Evolutionary conservation across 2,113 vertebrate genomes (phyloP), one percentile per base, ranked within the genome.

Genomic region (Sander vitreus): DNA sequence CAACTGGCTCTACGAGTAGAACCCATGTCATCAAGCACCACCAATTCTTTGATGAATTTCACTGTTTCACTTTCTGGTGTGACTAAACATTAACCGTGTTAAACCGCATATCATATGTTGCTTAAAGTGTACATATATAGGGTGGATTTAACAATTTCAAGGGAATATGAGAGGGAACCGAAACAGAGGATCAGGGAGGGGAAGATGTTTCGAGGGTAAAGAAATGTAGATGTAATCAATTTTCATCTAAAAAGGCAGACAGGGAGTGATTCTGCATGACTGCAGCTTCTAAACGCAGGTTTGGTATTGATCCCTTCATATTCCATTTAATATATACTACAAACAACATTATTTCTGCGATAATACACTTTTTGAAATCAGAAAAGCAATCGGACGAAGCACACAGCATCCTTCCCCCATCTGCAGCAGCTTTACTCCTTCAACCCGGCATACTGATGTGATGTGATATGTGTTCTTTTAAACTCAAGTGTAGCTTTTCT

Each of bases 381-480:
- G 48, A 21, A 68, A 73, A 36, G 30, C 69, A 23, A 67, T n/a
- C 19, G 0, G 25, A 60, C 63, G 45, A 16, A 57, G 54, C 39
- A 53, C 6, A 8, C 33, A 21, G 14, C 9, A 2, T 16, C 66
- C 71, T 4, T 25, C 57, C 14, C 48, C 58, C 68, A 60, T 81
- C 36, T 39, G 39, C 60, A 73, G 58, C 81, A 13, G 47, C 67
- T 53, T 19, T 88, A 84, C 91, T 85, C 88, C 84, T 63, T 63
- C 51, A 63, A 23, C 11, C 27, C 7, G 2, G 57, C 70, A 33
- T 11, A 30, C 62, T 85, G 43, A 58, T 60, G 57, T 23, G 76
- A 30, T 53, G 62, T 14, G 76, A 30, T 53, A 55, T 14, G 36
- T n/a, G 33, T 73, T 59, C 36, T 71, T 63, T 23, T 8, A n/a